Conservation (phyloP, 2,888 invertebrate species). For the Drosophila imparisetae region DNA sequence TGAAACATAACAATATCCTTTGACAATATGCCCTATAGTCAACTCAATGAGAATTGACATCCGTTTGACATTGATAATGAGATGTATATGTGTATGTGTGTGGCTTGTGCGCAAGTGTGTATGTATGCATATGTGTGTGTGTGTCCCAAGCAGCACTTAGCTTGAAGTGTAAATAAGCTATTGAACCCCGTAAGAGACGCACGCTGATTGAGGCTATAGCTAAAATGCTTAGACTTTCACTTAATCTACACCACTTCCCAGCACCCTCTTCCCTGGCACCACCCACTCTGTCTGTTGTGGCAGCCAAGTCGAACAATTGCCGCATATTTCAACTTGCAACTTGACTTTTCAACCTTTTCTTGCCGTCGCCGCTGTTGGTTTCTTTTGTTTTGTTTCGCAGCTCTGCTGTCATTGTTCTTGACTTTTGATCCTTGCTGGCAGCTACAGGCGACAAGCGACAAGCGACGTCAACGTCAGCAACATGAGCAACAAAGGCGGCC, state of each 20-base stretch:
- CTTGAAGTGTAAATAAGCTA: conserved; percentile 61
- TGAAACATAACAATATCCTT: conserved; percentile 79
- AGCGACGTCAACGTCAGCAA: conserved; percentile 75
- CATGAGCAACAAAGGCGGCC: conserved; percentile 66
- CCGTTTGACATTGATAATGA: conserved; percentile 77
- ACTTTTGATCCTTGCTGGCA: conserved; percentile 74
- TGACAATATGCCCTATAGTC: conserved; percentile 75
- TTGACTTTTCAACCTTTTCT: conserved; percentile 70
- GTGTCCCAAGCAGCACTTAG: conserved; percentile 45
- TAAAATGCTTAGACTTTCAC: conserved; percentile 69
- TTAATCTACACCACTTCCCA: conserved; percentile 22
- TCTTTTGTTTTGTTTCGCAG: conserved; percentile 40
- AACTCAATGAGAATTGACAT: conserved; percentile 73
- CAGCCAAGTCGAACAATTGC: conserved; percentile 64
- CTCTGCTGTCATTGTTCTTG: conserved; percentile 74
- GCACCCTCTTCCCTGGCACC: background rate
- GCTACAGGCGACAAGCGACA: conserved; percentile 71
- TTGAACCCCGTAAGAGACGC: conserved; percentile 47
- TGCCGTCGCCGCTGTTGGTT: conserved; percentile 19
- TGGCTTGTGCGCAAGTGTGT: conserved; percentile 16
- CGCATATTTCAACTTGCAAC: conserved; percentile 77
- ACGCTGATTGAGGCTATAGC: conserved; percentile 57
- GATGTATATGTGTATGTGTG: conserved; percentile 38
- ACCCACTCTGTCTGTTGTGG: conserved; percentile 7
- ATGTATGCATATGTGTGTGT: conserved; percentile 18